Conservation (phyloP, 2,113 vertebrate genomes). For the Halichoeres trimaculatus region DNA sequence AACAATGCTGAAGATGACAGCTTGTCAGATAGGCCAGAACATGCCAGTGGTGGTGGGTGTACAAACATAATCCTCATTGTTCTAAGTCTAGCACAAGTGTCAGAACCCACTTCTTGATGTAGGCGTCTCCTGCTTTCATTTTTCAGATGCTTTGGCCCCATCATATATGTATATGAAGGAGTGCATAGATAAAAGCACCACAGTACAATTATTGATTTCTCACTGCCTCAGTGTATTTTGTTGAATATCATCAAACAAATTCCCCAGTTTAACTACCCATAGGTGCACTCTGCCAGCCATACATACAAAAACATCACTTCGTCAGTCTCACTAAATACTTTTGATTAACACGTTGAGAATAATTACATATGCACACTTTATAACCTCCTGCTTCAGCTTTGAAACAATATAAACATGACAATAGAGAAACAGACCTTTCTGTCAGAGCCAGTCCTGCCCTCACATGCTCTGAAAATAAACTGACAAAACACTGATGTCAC, state of each 20-base stretch:
- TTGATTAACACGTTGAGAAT: too few species aligned
- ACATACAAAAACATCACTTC: too few species aligned
- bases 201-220: slow-evolving; percentile 3
- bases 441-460: too few species aligned
- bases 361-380: neutral
- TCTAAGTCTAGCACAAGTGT: slow-evolving; percentile 71
- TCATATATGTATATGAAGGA: slow-evolving; percentile 26
- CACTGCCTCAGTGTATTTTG: neutral
- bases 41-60: slow-evolving; percentile 73
- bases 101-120: slow-evolving; percentile 75
- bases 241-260: neutral
- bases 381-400: neutral
- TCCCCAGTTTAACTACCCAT: too few species aligned
- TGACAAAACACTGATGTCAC: too few species aligned
- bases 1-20: slow-evolving; percentile 74
- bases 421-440: too few species aligned
- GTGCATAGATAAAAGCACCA: neutral
- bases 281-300: too few species aligned
- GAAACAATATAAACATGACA: neutral
- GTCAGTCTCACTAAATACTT: too few species aligned
- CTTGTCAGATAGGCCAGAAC: slow-evolving; percentile 76
- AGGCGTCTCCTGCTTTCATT: slow-evolving; percentile 59
- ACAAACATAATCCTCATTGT: slow-evolving; percentile 77
- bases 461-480: too few species aligned
- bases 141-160: slow-evolving; percentile 60